phyloP scores from a whole-genome alignment of 2,113 vertebrate species.

The Triplophysa tibetana region DNA sequence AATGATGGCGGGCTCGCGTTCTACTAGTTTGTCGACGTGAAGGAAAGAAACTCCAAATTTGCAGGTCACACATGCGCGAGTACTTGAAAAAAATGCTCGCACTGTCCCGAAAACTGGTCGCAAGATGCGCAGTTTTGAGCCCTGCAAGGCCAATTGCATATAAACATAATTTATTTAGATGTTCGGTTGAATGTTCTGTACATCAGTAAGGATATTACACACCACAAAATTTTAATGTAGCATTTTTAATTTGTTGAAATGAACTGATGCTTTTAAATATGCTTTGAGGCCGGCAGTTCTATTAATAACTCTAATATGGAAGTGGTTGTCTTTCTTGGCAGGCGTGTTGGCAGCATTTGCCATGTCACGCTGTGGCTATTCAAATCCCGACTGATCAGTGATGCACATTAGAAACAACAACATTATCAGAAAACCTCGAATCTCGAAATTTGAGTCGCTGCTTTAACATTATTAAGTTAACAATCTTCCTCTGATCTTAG shows the following conservation, averaged over 20 bases:
- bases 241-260: constrained; percentile 1
- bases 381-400: background rate
- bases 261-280: constrained; percentile 3
- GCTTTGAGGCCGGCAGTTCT: background rate
- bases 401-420: background rate
- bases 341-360: background rate
- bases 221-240: background rate
- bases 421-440: background rate
- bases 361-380: constrained; percentile 12
- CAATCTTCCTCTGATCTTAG: background rate
- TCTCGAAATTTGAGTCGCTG: background rate
- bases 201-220: background rate
- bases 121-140: no score
- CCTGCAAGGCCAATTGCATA: no score
- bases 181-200: background rate
- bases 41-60: no score
- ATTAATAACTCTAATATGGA: constrained; percentile 5
- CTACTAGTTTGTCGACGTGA: no score
- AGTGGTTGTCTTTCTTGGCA: constrained; percentile 12
- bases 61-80: no score
- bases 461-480: background rate
- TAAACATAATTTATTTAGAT: no score
- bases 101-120: no score
- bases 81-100: no score
- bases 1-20: no score